phyloP scores from a whole-genome alignment of 2,797 vertebrate genomes.

The Cryptoprocta ferox region DNA sequence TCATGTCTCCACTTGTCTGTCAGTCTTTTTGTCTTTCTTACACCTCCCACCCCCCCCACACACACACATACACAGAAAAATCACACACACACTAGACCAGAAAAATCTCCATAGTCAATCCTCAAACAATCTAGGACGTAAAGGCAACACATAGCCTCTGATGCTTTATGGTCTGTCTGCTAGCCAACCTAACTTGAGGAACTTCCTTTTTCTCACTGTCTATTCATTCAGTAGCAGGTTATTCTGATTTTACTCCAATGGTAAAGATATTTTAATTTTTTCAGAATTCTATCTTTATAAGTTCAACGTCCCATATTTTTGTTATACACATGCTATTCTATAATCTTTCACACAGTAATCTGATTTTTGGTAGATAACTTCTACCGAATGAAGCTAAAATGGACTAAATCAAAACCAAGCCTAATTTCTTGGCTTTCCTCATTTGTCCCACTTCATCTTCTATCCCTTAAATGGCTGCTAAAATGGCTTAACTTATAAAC shows the following conservation, averaged over 20 bases:
- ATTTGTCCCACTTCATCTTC: not conserved
- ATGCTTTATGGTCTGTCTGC: not conserved
- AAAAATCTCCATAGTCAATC: not conserved
- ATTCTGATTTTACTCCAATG: not conserved
- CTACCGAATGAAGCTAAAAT: constrained; percentile 21
- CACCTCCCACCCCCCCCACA: no score
- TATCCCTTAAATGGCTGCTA: not conserved
- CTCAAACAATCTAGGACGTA: not conserved
- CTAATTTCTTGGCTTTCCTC: not conserved
- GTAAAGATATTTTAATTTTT: not conserved
- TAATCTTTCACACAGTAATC: not conserved
- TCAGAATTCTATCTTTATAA: not conserved
- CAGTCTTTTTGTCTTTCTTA: not conserved
- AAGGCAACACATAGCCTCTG: not conserved
- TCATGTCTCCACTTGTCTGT: not conserved
- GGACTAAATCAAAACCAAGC: constrained; percentile 45
- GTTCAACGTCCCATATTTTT: not conserved
- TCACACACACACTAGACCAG: not conserved
- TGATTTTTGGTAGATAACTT: constrained; percentile 44
- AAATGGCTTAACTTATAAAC: constrained; percentile 60
- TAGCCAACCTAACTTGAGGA: not conserved
- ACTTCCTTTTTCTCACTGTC: not conserved
- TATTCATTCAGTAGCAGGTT: not conserved
- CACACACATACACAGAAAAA: not conserved
- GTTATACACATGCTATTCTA: not conserved